Base-by-base conservation (phyloP, 2,888 invertebrate species). In the Pachliopta kotzebuea region DNA sequence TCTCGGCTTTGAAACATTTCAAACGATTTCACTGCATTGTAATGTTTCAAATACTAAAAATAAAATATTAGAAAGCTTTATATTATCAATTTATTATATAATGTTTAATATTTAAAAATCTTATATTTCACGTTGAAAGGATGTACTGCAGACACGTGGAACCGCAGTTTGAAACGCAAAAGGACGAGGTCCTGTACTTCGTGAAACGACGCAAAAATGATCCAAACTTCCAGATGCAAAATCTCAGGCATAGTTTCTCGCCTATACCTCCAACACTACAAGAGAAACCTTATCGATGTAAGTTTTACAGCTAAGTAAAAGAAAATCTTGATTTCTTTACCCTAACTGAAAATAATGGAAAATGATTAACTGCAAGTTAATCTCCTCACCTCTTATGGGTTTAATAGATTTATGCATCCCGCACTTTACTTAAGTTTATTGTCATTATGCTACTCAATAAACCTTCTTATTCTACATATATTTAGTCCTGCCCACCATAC, bases 91-190 rank as follows among this genome's bases (percentile, higher is more conserved):
- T 6, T n/a, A 37, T 14, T 37, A 4, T 14, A 9, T 45, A n/a
- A 45, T 45, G 11, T 45, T 18, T 14, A 42, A 18, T 42, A 18
- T 42, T 45, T 18, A 45, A 45, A 45, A 6, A 1, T 45, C 18
- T 2, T 45, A 45, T n/a, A 4, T n/a, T n/a, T 45, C 6, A 23
- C 24, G 24, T 71, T 73, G 56, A 2, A 67, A 91, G 91, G 91
- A 71, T 90, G 20, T 91, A 90, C 63, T 91, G 91, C 68, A 84
- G 83, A 1, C 88, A 90, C 67, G 79, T 90, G 14, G 90, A 90
- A n/a, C 85, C 82, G 0, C 74, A 83, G 62, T 90, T 88, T 56
- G 81, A 84, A 17, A 73, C 76, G 1, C 79, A 81, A 0, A 84
- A 85, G 58, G 76, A 79, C 0, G 89, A 89, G 64, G 76, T 90